Evolutionary conservation across 2,797 vertebrate genomes (phyloP).

Genomic region (Chanos chanos): DNA sequence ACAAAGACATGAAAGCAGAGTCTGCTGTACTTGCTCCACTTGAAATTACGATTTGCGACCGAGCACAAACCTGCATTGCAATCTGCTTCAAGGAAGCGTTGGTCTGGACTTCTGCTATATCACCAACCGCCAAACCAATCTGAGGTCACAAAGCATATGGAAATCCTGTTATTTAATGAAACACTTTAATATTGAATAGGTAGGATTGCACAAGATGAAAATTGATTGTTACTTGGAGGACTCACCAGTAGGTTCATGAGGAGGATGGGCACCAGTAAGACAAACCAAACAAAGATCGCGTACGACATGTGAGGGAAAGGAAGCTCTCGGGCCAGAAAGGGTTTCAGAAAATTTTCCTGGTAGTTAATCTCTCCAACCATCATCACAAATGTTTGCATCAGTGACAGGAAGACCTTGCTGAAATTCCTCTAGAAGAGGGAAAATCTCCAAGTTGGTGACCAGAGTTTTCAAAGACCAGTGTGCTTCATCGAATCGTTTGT

Average conservation of each 20-base stretch:
- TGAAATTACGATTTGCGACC: too few relatives aligned
- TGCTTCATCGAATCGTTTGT: too few relatives aligned
- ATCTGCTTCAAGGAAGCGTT: slow-evolving; percentile 82
- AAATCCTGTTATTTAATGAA: too few relatives aligned
- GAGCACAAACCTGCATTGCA: slow-evolving; percentile 81
- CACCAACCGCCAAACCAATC: slow-evolving; percentile 87
- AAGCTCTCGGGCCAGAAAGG: slow-evolving; percentile 59
- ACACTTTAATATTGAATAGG: not conserved
- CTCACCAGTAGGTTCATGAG: slow-evolving; percentile 86
- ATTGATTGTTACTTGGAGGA: slow-evolving; percentile 2
- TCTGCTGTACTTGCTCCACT: too few relatives aligned
- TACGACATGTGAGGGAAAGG: slow-evolving; percentile 74
- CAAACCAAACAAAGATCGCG: slow-evolving; percentile 70
- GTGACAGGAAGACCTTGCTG: slow-evolving; percentile 66
- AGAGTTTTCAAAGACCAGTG: too few relatives aligned
- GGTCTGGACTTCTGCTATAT: slow-evolving; percentile 84
- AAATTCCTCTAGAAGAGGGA: slow-evolving; percentile 70
- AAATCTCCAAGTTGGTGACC: too few relatives aligned
- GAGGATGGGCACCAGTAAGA: slow-evolving; percentile 80
- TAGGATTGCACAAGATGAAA: too few relatives aligned
- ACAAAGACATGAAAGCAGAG: too few relatives aligned
- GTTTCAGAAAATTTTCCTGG: slow-evolving; percentile 76
- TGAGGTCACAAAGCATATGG: too few relatives aligned
- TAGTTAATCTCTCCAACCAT: slow-evolving; percentile 86
- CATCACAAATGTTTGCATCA: slow-evolving; percentile 85